Conservation (phyloP, 2,113 vertebrate species). For the Osmerus eperlanus region DNA sequence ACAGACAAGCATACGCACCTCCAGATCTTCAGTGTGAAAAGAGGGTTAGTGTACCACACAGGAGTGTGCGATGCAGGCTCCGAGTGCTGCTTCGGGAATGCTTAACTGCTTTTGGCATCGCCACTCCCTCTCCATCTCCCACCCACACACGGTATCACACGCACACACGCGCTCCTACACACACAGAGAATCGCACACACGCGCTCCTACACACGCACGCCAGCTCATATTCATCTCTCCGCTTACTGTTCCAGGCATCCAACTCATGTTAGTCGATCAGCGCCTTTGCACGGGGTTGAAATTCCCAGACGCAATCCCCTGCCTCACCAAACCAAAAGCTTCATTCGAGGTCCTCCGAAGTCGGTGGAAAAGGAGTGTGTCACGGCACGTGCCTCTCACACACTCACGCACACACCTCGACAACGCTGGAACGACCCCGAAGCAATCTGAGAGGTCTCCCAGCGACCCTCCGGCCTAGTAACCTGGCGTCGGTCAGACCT, state of each 20-base stretch:
- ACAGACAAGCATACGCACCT: constrained; percentile 1
- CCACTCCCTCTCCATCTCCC: background rate
- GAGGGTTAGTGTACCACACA: constrained; percentile 53
- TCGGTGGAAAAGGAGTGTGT: too few relatives aligned
- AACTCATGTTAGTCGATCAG: background rate
- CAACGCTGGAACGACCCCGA: constrained; percentile 9
- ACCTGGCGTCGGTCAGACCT: background rate
- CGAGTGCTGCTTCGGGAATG: constrained; percentile 18
- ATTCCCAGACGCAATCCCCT: too few relatives aligned
- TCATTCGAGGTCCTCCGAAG: too few relatives aligned
- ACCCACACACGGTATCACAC: background rate
- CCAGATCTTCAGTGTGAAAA: constrained; percentile 40
- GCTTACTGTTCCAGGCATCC: background rate
- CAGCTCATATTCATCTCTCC: background rate
- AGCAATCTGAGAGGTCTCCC: constrained; percentile 13
- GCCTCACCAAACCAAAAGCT: too few relatives aligned
- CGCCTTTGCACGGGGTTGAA: too few relatives aligned
- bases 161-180: background rate
- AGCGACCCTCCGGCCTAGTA: constrained; percentile 3
- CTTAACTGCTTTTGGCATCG: constrained; percentile 16
- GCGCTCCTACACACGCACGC: constrained; percentile 13
- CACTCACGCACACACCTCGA: constrained; percentile 4
- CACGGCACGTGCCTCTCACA: background rate
- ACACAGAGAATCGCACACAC: constrained; percentile 3
- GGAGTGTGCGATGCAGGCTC: constrained; percentile 7